phyloP scores from a whole-genome alignment of 2,888 invertebrate genomes.

The Ischnus inquisitorius region DNA sequence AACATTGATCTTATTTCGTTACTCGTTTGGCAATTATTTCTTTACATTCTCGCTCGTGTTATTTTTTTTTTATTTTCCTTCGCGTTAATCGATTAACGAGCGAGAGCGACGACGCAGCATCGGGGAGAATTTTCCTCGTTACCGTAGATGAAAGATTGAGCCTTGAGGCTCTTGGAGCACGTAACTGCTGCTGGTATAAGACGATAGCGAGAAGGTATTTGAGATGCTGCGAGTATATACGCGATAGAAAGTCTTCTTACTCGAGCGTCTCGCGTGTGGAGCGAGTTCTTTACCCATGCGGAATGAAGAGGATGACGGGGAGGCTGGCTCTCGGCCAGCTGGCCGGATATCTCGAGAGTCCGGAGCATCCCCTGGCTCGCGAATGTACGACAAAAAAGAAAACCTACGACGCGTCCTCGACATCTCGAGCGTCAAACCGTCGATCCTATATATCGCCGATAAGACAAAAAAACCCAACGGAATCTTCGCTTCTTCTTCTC shows the following conservation, averaged over 20 bases:
- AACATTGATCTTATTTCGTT: too few species aligned
- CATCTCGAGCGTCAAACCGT: slow-evolving; percentile 41
- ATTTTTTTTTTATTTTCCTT: too few species aligned
- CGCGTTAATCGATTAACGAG: too few species aligned
- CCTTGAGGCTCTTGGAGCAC: slow-evolving; percentile 23
- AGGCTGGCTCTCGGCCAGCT: slow-evolving; percentile 63
- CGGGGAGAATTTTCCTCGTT: background rate
- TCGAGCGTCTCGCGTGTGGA: slow-evolving; percentile 22
- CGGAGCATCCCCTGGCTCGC: slow-evolving; percentile 6
- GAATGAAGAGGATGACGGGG: slow-evolving; percentile 20
- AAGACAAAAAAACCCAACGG: slow-evolving; percentile 16
- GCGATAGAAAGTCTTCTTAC: slow-evolving; percentile 20
- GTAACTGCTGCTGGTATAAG: slow-evolving; percentile 51
- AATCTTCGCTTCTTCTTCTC: background rate
- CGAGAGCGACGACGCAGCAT: background rate
- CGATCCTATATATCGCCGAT: slow-evolving; percentile 17
- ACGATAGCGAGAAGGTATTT: slow-evolving; percentile 53
- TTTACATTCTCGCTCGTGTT: too few species aligned
- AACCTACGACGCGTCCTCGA: slow-evolving; percentile 27
- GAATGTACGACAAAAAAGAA: slow-evolving; percentile 31
- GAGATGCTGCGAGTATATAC: slow-evolving; percentile 19
- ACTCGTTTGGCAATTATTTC: too few species aligned
- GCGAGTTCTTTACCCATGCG: slow-evolving; percentile 1
- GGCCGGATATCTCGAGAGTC: slow-evolving; percentile 56
- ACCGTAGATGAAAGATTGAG: slow-evolving; percentile 42